Conservation (phyloP, 2,797 vertebrate genomes). For the Scolopax bukidnonensis region DNA sequence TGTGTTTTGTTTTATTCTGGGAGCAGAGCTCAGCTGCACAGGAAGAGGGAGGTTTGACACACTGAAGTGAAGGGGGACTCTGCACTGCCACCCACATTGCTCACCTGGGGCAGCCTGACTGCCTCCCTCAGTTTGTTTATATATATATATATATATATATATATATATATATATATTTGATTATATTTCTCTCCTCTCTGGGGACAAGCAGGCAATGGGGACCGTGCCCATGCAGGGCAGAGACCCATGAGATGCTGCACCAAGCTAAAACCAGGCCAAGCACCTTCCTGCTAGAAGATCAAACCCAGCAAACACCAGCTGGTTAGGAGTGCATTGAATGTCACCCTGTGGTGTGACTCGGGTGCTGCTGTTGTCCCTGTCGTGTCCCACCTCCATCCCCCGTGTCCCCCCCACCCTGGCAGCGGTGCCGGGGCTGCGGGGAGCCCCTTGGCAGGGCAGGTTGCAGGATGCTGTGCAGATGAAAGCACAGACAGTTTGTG, state of each 20-base stretch:
- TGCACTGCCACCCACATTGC: not conserved
- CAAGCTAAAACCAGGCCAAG: not conserved
- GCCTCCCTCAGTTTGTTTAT: accelerated
- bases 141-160: not conserved
- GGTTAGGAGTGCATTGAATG: accelerated
- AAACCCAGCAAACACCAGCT: not conserved
- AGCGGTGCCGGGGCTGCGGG: not conserved
- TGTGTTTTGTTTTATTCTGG: not conserved
- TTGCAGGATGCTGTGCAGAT: not conserved
- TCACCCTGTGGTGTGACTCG: accelerated
- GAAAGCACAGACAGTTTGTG: not conserved
- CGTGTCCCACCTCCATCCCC: too few relatives aligned
- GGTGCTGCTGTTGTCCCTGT: not conserved
- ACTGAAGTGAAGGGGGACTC: accelerated
- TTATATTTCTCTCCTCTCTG: accelerated
- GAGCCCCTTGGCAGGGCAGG: not conserved
- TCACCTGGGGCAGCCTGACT: not conserved
- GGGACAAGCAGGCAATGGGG: not conserved
- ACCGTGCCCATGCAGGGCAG: not conserved
- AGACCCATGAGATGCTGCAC: not conserved
- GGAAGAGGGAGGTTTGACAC: not conserved
- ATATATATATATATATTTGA: not conserved
- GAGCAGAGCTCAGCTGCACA: not conserved
- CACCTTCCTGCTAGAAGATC: not conserved
- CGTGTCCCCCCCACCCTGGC: not conserved